Percentiles rank a stretch among this genome's conserved stretches.
Evolutionary conservation across 2,888 invertebrate genomes (phyloP).

Genomic region (Neoscelio sp.): DNA sequence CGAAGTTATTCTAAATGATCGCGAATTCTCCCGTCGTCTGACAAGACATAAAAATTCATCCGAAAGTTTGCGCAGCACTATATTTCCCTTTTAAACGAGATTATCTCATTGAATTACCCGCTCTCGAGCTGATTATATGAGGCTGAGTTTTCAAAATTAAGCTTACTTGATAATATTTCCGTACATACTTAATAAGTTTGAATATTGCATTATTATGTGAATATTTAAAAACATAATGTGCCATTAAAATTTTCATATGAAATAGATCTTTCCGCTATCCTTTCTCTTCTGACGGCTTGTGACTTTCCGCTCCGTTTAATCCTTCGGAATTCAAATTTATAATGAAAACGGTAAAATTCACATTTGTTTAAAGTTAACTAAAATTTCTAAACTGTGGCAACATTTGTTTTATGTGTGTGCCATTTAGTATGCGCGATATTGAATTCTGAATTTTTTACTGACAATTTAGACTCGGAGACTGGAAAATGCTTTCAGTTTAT

Average conservation of each 20-base stretch:
- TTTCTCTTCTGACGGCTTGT: constrained; percentile 35
- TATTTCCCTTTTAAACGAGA: constrained; percentile 43
- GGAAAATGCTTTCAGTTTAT: no score
- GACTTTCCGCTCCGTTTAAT: constrained; percentile 64
- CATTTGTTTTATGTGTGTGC: no score
- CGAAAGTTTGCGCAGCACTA: constrained; percentile 51
- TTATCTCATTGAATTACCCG: constrained; percentile 59
- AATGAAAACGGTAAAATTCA: no score
- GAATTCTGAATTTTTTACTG: no score
- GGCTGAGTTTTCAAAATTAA: constrained; percentile 45
- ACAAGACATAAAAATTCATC: constrained; percentile 33
- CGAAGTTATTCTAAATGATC: neutral
- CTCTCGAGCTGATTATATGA: constrained; percentile 46
- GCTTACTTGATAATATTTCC: constrained; percentile 55
- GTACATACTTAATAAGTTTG: constrained; percentile 53
- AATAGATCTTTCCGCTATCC: constrained; percentile 41
- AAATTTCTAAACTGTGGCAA: no score
- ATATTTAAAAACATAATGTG: constrained; percentile 52
- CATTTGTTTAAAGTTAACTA: no score
- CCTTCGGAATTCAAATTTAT: constrained; percentile 57
- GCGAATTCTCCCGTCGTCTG: constrained; percentile 12
- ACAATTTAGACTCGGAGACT: no score
- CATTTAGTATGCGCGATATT: no score
- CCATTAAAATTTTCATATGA: constrained; percentile 55
- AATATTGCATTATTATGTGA: constrained; percentile 42